Conservation (phyloP, 1,140 invertebrate genomes). For the Caenorhabditis elegans region WBcel235 BX284604.4:12342501-12343000, state of each 20-base stretch:
- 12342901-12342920: no score
- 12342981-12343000: no score
- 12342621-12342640: not conserved
- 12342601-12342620: not conserved
- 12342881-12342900: no score
- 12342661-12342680: not conserved
- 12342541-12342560: constrained; percentile 7
- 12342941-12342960: no score
- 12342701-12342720: not conserved
- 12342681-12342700: not conserved
- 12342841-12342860: no score
- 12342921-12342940: no score
- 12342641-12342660: constrained; percentile 33
- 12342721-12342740: constrained; percentile 8
- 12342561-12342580: constrained; percentile 25
- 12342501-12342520: not conserved
- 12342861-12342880: no score
- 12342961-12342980: no score
- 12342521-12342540: not conserved
- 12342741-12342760: not conserved
- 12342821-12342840: no score
- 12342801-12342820: not conserved
- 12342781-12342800: not conserved
- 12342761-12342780: constrained; percentile 14
- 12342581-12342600: not conserved